Conservation (phyloP, 2,888 invertebrate genomes). For the Tinea trinotella region DNA sequence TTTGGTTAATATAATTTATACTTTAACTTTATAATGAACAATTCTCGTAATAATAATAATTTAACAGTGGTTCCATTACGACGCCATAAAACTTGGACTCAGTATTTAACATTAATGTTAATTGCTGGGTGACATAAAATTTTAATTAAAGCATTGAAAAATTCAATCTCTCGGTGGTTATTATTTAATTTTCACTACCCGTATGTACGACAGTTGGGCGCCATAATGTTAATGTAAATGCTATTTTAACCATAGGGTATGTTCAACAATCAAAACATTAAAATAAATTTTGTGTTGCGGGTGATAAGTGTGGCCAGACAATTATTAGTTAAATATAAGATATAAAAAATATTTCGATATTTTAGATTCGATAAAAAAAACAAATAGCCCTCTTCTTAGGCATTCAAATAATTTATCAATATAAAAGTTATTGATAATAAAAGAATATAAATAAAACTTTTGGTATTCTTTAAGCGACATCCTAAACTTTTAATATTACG, state of each 20-base stretch:
- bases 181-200: constrained; percentile 43
- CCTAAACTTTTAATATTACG: too few relatives aligned
- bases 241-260: neutral
- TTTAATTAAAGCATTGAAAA: constrained; percentile 44
- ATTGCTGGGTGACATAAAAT: constrained; percentile 32
- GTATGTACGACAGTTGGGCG: constrained; percentile 30
- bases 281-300: too few relatives aligned
- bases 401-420: too few relatives aligned
- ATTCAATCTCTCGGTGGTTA: constrained; percentile 33
- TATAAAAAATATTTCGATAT: too few relatives aligned
- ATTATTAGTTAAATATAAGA: too few relatives aligned
- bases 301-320: too few relatives aligned
- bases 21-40: neutral
- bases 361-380: too few relatives aligned
- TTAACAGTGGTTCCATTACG: constrained; percentile 1
- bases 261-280: neutral
- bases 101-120: constrained; percentile 11
- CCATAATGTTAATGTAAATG: constrained; percentile 12
- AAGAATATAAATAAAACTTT: too few relatives aligned
- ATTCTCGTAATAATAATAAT: neutral
- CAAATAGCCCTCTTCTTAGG: too few relatives aligned
- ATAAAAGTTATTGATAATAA: too few relatives aligned
- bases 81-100: constrained; percentile 10
- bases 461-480: too few relatives aligned
- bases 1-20: constrained; percentile 5